Evolutionary conservation across 2,888 invertebrate species (phyloP).

Genomic region (Sinodicranocentrus sp.): DNA sequence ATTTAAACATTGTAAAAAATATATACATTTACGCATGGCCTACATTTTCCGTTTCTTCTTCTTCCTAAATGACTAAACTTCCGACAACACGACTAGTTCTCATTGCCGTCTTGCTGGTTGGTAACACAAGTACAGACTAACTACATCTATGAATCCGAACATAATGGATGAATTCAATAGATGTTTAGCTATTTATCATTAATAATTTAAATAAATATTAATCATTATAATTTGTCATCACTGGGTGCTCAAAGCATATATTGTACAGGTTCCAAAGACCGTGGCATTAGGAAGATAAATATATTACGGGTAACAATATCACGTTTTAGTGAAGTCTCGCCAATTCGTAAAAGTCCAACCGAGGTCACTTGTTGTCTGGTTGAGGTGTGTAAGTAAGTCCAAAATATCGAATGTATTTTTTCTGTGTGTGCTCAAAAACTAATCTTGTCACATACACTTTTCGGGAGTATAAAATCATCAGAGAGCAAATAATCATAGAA

Average conservation of each 20-base stretch:
- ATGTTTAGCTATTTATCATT: too few species aligned
- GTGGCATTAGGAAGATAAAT: not conserved
- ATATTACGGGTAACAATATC: conserved; percentile 6
- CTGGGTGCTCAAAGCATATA: not conserved
- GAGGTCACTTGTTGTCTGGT: conserved; percentile 17
- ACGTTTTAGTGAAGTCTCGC: conserved; percentile 26
- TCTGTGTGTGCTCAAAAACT: conserved; percentile 12
- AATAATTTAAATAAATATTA: too few species aligned
- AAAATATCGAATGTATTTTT: conserved; percentile 7
- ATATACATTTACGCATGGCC: not conserved
- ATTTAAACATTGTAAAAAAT: not conserved
- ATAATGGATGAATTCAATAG: too few species aligned
- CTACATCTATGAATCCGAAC: too few species aligned
- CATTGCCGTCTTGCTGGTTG: too few species aligned
- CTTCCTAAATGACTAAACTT: not conserved
- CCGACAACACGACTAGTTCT: not conserved
- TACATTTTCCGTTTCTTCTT: not conserved
- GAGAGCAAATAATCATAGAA: not conserved
- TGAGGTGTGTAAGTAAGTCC: conserved; percentile 19
- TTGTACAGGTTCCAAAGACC: not conserved
- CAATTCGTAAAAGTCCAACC: conserved; percentile 15
- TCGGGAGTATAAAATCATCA: conserved; percentile 15
- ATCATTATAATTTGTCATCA: too few species aligned
- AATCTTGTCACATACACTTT: conserved; percentile 18
- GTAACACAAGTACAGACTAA: too few species aligned